Conservation (phyloP, 2,113 vertebrate genomes). For the Gila orcuttii region DNA sequence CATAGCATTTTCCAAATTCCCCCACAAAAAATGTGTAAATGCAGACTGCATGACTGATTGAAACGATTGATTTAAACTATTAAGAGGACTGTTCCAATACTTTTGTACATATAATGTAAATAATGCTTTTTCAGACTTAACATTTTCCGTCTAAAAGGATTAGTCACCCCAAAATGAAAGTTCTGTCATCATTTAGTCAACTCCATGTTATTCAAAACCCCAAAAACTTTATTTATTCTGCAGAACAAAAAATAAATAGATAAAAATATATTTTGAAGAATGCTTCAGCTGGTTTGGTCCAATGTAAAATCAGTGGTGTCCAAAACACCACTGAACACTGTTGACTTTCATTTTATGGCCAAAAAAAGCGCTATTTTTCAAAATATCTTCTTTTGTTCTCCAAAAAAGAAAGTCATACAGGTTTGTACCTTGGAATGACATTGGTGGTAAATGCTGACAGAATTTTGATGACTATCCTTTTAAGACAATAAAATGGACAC, state of each 20-base stretch:
- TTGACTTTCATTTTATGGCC: background rate
- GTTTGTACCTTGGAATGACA: background rate
- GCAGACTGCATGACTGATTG: too few relatives aligned
- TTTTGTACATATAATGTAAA: too few relatives aligned
- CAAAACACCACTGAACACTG: background rate
- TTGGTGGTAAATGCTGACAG: background rate
- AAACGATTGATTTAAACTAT: too few relatives aligned
- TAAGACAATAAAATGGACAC: background rate
- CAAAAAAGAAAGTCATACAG: background rate
- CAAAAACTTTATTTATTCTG: background rate
- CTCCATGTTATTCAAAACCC: background rate
- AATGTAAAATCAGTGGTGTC: background rate
- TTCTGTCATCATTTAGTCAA: background rate
- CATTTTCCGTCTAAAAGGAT: too few relatives aligned
- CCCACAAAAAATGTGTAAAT: too few relatives aligned
- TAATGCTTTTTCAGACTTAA: too few relatives aligned
- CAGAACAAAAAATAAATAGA: background rate
- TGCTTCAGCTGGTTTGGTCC: background rate
- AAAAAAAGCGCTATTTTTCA: background rate
- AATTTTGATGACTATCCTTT: background rate
- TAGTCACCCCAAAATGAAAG: too few relatives aligned
- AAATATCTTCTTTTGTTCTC: background rate
- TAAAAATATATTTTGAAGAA: too few relatives aligned
- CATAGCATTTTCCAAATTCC: too few relatives aligned
- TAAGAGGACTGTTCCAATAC: too few relatives aligned